Evolutionary conservation across 1,140 invertebrate species (phyloP).

Genomic region (Nephila pilipes): DNA sequence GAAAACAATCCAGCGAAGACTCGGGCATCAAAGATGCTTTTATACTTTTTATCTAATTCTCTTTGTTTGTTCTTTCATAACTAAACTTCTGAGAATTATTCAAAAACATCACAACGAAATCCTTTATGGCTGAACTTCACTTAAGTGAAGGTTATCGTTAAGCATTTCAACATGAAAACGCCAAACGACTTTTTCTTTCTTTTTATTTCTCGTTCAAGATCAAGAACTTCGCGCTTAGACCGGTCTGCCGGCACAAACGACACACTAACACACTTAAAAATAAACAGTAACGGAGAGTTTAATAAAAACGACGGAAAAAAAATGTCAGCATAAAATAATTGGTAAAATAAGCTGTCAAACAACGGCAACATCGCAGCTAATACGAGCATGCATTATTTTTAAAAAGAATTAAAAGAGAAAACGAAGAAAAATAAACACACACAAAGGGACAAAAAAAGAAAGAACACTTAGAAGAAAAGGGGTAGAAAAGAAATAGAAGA

Average conservation of each 20-base stretch:
- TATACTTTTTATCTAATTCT: neutral
- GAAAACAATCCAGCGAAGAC: neutral
- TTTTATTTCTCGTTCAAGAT: neutral
- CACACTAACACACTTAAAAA: constrained; percentile 23
- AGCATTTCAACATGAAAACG: neutral
- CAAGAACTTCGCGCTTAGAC: neutral
- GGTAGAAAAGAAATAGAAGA: neutral
- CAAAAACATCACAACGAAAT: neutral
- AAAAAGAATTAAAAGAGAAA: neutral
- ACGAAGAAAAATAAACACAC: neutral
- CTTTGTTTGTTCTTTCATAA: neutral
- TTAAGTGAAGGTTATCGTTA: constrained; percentile 16
- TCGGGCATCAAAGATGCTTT: neutral
- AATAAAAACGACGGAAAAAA: neutral
- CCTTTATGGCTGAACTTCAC: neutral
- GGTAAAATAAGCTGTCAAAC: too few species aligned
- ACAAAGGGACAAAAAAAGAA: neutral
- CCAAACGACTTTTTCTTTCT: neutral
- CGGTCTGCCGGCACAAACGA: neutral
- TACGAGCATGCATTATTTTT: too few species aligned
- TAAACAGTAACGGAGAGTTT: neutral
- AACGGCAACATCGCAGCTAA: too few species aligned
- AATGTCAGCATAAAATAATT: neutral
- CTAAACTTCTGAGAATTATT: neutral
- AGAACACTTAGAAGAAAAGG: neutral